Evolutionary conservation across 2,888 invertebrate genomes (phyloP).

Genomic region (Drosophila affinis): DNA sequence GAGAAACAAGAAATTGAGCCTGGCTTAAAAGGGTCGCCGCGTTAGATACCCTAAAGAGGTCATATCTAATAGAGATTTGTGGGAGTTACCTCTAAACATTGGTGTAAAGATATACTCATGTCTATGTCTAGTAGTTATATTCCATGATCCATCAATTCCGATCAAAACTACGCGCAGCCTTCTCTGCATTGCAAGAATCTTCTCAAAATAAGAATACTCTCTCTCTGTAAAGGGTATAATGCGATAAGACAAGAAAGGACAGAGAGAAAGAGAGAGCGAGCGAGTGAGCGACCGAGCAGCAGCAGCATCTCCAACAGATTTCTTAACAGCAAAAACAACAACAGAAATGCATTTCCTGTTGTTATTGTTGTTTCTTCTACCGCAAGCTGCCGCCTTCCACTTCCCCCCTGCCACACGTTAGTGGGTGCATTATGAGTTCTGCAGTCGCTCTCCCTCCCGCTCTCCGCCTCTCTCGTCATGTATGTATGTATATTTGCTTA

Average conservation of each 20-base stretch:
- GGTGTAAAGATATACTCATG: no score
- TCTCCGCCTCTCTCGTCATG: background rate
- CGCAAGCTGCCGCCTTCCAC: constrained; percentile 7
- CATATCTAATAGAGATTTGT: no score
- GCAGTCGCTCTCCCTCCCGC: background rate
- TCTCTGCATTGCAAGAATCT: no score
- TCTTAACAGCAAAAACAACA: constrained; percentile 69
- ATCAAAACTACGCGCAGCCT: background rate
- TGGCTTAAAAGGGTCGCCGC: fast-evolving
- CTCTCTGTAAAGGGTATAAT: constrained; percentile 30
- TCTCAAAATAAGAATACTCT: background rate
- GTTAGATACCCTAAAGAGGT: background rate
- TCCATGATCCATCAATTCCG: no score
- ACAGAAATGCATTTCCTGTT: constrained; percentile 73
- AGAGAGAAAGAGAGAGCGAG: background rate
- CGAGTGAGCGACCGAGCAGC: background rate
- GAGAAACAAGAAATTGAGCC: constrained; percentile 39
- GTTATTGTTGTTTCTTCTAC: constrained; percentile 59
- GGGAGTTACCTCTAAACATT: no score
- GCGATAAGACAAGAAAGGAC: constrained; percentile 72
- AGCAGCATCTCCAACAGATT: constrained; percentile 53
- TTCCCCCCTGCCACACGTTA: constrained; percentile 48
- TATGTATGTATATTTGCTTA: constrained; percentile 59
- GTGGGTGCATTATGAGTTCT: constrained; percentile 60
- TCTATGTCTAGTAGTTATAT: no score